phyloP scores from a whole-genome alignment of 1,140 invertebrate genomes.

The Lepidurus apus region DNA sequence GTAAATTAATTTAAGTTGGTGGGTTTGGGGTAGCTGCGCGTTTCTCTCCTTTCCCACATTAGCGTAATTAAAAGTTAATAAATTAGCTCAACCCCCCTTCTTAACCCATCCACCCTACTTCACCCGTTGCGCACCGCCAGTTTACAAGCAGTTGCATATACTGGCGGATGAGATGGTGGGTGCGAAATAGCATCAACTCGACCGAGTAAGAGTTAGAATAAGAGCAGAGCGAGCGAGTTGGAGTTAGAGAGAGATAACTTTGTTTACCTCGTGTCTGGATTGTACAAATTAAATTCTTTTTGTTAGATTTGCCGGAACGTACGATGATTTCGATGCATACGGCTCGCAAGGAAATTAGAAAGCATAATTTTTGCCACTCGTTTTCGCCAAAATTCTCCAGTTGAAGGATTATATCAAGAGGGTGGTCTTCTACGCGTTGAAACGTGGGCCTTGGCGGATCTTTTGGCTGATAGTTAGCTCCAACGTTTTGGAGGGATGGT shows the following conservation, averaged over 20 bases:
- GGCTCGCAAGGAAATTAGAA: not conserved
- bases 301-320: too few relatives aligned
- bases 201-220: not conserved
- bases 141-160: not conserved
- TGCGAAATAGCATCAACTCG: not conserved
- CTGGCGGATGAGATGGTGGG: not conserved
- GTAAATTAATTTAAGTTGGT: slow-evolving; percentile 12
- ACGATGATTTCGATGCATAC: too few relatives aligned
- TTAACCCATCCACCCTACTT: not conserved
- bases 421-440: not conserved
- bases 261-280: not conserved
- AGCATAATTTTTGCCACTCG: not conserved
- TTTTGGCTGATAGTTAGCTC: not conserved
- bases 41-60: slow-evolving; percentile 9
- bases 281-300: not conserved
- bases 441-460: too few relatives aligned
- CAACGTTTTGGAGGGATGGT: not conserved
- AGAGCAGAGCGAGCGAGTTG: not conserved
- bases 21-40: not conserved
- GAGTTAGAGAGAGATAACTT: slow-evolving; percentile 16
- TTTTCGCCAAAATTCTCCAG: slow-evolving; percentile 1
- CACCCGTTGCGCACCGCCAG: not conserved
- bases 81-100: slow-evolving; percentile 8
- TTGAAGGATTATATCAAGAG: not conserved
- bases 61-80: slow-evolving; percentile 17